Evolutionary conservation across 2,797 vertebrate genomes (phyloP), one percentile per base, ranked within the genome.

Genomic region (Siniperca scherzeri): DNA sequence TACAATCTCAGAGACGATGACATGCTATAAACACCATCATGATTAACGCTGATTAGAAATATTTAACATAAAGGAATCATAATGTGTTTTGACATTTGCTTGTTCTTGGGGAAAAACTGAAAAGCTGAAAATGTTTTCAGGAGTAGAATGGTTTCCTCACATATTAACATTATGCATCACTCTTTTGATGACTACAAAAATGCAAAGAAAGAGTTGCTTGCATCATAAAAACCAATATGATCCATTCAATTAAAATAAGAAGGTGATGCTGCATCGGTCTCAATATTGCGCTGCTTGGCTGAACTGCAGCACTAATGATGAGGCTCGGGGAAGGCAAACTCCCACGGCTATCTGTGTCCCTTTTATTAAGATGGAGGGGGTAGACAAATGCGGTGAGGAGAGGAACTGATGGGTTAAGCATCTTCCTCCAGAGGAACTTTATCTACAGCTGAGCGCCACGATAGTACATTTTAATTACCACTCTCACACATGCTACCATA

Each of bases 361-460:
- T 91, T 83, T 93, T 89, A 93, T 92, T 89, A 90, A 91, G 86
- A 92, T 78, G 74, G 76, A 90, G 81, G 70, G 80, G 77, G 77
- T 13, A 79, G 80, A 81, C 50, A 61, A 86, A 90, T 82, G 75
- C 22, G 33, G 57, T 14, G 55, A 80, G 78, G 78, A 88, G 67
- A 86, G 80, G 78, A 90, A 84, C 55, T 72, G 83, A 88, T 86
- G 83, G 90, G 91, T 90, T 92, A 92, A 93, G 88, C 86, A 87
- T 91, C 80, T 87, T 84, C 70, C 89, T 91, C 87, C 76, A 70
- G 88, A 90, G 87, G 75, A 91, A 80, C 86, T 89, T 93, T 81
- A 90, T 92, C 83, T 81, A 60, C 27, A 33, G 84, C 85, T 86
- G 74, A 81, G 78, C 87, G 87, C 81, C 52, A 79, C 13, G n/a